Evolutionary conservation across 1,140 invertebrate genomes (phyloP), one percentile per base, ranked within the genome.

Genomic region (Apis cerana): DNA sequence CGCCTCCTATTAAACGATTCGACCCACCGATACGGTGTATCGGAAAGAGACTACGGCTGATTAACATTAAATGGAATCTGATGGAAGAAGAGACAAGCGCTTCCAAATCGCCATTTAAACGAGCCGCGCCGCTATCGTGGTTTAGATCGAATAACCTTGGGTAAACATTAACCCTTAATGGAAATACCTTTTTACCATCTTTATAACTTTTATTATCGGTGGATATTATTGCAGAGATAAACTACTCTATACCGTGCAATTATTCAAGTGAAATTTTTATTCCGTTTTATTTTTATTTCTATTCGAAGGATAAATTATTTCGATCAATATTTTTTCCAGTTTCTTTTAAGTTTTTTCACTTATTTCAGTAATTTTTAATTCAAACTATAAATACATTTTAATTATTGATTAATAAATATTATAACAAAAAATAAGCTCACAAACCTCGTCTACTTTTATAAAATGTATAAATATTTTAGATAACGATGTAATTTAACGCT

Each of bases 51-150:
- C 48, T 19, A 52, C 68, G 43, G 56, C n/a, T 72, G 77, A 72
- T 80, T 72, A 72, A 72, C 48, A 62, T 72, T 43, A 72, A 64
- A 71, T 27, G 23, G 68, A 62, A 62, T 62, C 43, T 62, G 67
- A 62, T 43, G 4, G 68, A 54, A 23, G 23, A 5, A 9, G 9
- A 50, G 77, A 19, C 52, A 50, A 70, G 10, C 15, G 48, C 8
- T 72, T 52, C 52, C 21, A 23, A 56, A 23, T 15, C 11, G 7
- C 52, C 19, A 17, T 9, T 43, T 62, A 19, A 64, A 17, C 58
- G 61, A 52, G 10, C 17, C 3, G n/a, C 15, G n/a, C 5, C 13
- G 0, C 1, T 13, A 27, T 43, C 19, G 11, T 5, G 5, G 8
- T 52, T 64, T 54, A 19, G 17, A 67, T 67, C 19, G 13, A 43